These are phyloP conservation scores for Palloptera scutellata DNA, from an alignment of 2,888 invertebrate genomes.

Conservation along the genomic window DNA sequence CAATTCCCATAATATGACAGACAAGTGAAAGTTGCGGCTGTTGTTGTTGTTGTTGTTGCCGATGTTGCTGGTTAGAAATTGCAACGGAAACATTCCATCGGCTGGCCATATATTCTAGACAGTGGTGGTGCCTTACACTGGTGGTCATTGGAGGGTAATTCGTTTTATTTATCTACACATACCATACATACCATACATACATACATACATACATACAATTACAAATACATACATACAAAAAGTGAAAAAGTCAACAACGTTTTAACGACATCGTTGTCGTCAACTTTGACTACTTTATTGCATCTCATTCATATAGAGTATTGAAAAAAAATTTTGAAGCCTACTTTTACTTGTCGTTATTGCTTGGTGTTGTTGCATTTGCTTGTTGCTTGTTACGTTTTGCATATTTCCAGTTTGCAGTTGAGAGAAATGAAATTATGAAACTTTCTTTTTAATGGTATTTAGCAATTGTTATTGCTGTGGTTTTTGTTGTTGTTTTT, in stretches of 20 bases:
- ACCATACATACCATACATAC: constrained; percentile 16
- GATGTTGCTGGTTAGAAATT: neutral
- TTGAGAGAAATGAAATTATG: neutral
- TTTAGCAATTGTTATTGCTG: neutral
- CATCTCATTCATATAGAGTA: neutral
- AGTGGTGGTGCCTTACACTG: neutral
- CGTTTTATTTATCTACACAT: neutral
- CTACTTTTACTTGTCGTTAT: neutral
- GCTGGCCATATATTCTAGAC: neutral
- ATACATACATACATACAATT: constrained; percentile 18
- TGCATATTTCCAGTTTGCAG: neutral
- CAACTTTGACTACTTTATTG: neutral
- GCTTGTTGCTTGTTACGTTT: neutral
- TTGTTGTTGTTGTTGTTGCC: too few species aligned
- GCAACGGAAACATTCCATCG: neutral
- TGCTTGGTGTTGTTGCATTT: neutral
- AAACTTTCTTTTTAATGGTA: neutral
- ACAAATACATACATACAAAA: constrained; percentile 12
- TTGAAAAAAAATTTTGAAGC: neutral
- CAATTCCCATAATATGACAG: too few species aligned
- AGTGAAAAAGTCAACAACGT: neutral
- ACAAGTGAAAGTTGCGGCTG: neutral
- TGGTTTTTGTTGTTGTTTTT: neutral
- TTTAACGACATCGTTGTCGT: neutral
- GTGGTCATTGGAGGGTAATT: too few species aligned